A percentile compares a stretch with the other conserved stretches of the same genome.
These are phyloP conservation scores for Helleia helle DNA, from an alignment of 2,888 invertebrate species.

Conservation along the genomic window DNA sequence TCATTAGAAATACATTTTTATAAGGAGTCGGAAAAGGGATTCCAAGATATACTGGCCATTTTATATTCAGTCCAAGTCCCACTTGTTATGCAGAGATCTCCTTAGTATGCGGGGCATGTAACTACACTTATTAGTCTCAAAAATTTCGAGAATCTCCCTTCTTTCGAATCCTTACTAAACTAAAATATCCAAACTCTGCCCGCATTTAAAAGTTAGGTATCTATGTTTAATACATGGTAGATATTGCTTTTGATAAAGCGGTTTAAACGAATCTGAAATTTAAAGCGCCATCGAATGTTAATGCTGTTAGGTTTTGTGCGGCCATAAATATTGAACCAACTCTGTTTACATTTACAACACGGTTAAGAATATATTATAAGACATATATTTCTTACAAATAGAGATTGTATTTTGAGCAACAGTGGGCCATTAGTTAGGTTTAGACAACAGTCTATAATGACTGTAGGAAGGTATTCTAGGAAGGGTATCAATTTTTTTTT, in stretches of 20 bases:
- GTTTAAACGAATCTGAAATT: constrained; percentile 68
- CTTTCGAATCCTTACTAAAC: constrained; percentile 39
- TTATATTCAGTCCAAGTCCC: constrained; percentile 59
- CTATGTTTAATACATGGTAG: constrained; percentile 69
- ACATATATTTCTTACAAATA: background rate
- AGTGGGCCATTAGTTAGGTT: no score
- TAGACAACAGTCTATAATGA: no score
- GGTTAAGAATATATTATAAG: constrained; percentile 2
- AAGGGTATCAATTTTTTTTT: no score
- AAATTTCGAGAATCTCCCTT: constrained; percentile 57
- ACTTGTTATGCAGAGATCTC: constrained; percentile 57
- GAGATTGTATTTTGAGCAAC: no score
- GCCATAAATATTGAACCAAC: constrained; percentile 59
- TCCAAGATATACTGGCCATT: constrained; percentile 44
- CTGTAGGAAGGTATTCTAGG: no score
- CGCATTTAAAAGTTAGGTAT: constrained; percentile 59
- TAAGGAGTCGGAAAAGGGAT: constrained; percentile 48
- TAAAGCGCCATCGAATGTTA: constrained; percentile 67
- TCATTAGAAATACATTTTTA: constrained; percentile 24
- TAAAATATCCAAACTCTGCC: constrained; percentile 44
- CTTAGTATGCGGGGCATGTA: constrained; percentile 62
- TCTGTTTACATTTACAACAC: constrained; percentile 22
- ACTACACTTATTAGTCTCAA: constrained; percentile 70
- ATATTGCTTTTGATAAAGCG: constrained; percentile 72
- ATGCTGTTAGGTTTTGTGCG: constrained; percentile 53